These are phyloP conservation scores for Apotomis turbidana DNA, from an alignment of 2,888 invertebrate species.

Conservation along the genomic window DNA sequence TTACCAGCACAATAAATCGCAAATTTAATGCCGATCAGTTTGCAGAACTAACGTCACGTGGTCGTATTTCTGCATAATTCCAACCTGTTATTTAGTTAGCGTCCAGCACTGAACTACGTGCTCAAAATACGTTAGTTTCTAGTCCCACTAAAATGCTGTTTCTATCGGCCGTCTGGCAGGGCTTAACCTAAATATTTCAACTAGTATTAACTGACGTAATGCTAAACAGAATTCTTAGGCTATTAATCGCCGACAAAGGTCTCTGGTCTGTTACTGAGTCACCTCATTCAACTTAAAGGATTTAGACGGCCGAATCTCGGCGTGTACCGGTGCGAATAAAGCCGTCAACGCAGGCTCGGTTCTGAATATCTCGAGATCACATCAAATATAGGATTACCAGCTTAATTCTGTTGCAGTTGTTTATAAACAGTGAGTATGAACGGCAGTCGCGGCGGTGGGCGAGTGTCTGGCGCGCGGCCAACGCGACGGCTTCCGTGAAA, in stretches of 20 bases:
- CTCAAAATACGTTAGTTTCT: conserved; percentile 33
- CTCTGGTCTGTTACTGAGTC: conserved; percentile 27
- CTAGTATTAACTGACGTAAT: conserved; percentile 31
- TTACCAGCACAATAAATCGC: conserved; percentile 28
- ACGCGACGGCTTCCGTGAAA: conserved; percentile 66
- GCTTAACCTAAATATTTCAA: conserved; percentile 39
- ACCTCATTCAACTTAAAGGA: conserved; percentile 18
- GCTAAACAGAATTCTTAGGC: conserved; percentile 18
- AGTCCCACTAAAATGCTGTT: conserved; percentile 25
- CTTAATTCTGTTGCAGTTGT: conserved; percentile 47
- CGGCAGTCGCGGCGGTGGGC: conserved; percentile 60
- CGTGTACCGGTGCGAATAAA: conserved; percentile 15
- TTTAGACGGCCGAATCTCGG: conserved; percentile 17
- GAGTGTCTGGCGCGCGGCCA: conserved; percentile 66
- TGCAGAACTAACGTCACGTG: conserved; percentile 28
- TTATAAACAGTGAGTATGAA: conserved; percentile 58
- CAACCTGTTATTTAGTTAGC: conserved; percentile 33
- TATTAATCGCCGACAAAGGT: conserved; percentile 23
- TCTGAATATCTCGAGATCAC: conserved; percentile 35
- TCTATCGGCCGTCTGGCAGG: conserved; percentile 29
- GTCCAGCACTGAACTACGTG: conserved; percentile 33
- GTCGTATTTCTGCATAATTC: conserved; percentile 28
- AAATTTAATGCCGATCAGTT: conserved; percentile 34
- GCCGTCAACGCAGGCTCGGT: conserved; percentile 13
- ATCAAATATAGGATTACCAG: conserved; percentile 46